Evolutionary conservation across 1,140 invertebrate species (phyloP).

Genomic region (Ceratina calcarata): DNA sequence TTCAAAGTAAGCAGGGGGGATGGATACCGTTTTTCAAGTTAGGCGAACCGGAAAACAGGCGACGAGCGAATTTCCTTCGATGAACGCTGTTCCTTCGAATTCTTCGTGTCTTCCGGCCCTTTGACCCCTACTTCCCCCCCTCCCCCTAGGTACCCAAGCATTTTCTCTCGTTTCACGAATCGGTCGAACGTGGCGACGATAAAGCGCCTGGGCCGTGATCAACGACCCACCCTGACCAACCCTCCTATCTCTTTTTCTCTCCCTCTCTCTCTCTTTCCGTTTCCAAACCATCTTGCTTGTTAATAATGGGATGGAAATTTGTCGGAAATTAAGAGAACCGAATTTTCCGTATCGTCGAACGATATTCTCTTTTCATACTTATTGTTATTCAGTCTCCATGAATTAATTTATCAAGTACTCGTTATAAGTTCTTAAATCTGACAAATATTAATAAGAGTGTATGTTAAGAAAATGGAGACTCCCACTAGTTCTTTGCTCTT

Average conservation of each 20-base stretch:
- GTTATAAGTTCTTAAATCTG: no score
- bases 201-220: slow-evolving; percentile 15
- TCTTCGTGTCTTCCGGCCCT: slow-evolving; percentile 19
- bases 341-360: neutral
- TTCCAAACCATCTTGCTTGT: neutral
- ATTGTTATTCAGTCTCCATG: no score
- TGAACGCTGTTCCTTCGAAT: slow-evolving; percentile 43
- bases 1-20: slow-evolving; percentile 28
- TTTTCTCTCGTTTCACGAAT: neutral
- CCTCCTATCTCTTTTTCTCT: no score
- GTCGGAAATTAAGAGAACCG: slow-evolving; percentile 20
- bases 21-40: slow-evolving; percentile 58
- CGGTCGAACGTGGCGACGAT: slow-evolving; percentile 32
- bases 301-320: slow-evolving; percentile 13
- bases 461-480: no score
- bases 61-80: slow-evolving; percentile 48
- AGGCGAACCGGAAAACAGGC: slow-evolving; percentile 60
- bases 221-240: slow-evolving; percentile 7
- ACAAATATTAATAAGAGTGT: no score
- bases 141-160: neutral
- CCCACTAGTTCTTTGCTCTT: no score
- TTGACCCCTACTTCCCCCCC: slow-evolving; percentile 5
- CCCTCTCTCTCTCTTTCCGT: neutral
- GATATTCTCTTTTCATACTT: no score
- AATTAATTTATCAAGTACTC: no score